Conservation (phyloP, 1,140 invertebrate genomes). For the Brachionus rubens region DNA sequence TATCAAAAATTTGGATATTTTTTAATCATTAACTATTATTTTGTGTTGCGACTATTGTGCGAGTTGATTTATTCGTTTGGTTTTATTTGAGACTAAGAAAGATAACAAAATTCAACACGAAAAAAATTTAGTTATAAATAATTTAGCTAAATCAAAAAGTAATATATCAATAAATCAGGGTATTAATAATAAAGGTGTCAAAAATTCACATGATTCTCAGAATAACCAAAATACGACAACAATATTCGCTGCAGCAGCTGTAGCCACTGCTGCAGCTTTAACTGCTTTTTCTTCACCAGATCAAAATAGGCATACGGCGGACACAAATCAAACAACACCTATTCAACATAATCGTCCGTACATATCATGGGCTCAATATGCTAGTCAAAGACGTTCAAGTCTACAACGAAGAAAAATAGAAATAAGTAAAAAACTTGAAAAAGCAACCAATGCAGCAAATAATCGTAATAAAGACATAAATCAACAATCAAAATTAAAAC, state of each 20-base stretch:
- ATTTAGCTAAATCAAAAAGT: conserved; percentile 3
- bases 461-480: not conserved
- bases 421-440: conserved; percentile 24
- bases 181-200: not conserved
- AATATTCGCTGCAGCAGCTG: conserved; percentile 42
- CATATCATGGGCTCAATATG: conserved; percentile 41
- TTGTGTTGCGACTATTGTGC: too few relatives aligned
- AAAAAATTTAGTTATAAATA: too few relatives aligned
- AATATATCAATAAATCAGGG: not conserved
- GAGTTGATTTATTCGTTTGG: too few relatives aligned
- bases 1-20: too few relatives aligned
- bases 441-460: conserved; percentile 36
- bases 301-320: not conserved
- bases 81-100: too few relatives aligned
- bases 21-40: too few relatives aligned
- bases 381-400: conserved; percentile 34
- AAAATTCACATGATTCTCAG: not conserved
- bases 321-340: not conserved
- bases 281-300: conserved; percentile 5
- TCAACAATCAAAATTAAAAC: conserved; percentile 7
- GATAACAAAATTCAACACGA: too few relatives aligned
- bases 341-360: not conserved
- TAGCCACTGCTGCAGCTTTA: conserved; percentile 29
- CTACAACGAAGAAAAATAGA: conserved; percentile 39
- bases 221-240: not conserved